phyloP scores from a whole-genome alignment of 2,888 invertebrate species.

The Phyto melanocephala region DNA sequence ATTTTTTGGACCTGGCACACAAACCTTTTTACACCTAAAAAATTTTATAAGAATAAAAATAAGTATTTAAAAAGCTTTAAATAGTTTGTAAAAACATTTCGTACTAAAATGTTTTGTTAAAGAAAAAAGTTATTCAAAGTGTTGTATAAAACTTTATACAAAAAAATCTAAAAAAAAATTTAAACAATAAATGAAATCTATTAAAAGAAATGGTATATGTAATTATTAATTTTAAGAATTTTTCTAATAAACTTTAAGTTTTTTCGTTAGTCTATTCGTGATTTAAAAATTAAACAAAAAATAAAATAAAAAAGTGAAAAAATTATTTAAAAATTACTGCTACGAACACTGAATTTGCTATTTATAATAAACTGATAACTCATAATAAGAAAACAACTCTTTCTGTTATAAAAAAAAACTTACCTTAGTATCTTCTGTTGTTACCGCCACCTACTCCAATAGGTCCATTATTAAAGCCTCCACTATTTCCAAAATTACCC shows the following conservation, averaged over 20 bases:
- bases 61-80: conserved; percentile 65
- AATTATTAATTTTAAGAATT: not conserved
- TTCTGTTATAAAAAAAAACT: conserved; percentile 67
- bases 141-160: not conserved
- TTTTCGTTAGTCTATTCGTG: too few species aligned
- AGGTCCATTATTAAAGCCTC: conserved; percentile 67
- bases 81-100: conserved; percentile 43
- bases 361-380: not conserved
- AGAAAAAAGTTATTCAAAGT: not conserved
- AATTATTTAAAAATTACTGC: too few species aligned
- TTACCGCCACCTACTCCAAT: conserved; percentile 73
- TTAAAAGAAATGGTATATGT: not conserved
- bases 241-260: not conserved
- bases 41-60: conserved; percentile 76
- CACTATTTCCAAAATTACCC: conserved; percentile 77
- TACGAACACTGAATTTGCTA: not conserved
- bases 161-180: not conserved
- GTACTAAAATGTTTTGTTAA: conserved; percentile 31
- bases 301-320: too few species aligned
- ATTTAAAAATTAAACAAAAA: too few species aligned
- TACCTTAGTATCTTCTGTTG: conserved; percentile 79
- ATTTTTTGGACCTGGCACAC: conserved; percentile 74
- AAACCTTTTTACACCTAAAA: conserved; percentile 75
- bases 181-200: conserved; percentile 15
- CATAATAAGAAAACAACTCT: too few species aligned